Percentiles rank a stretch among this genome's conserved stretches.
phyloP scores from a whole-genome alignment of 1,140 invertebrate species.

The Reticulitermes speratus region DNA sequence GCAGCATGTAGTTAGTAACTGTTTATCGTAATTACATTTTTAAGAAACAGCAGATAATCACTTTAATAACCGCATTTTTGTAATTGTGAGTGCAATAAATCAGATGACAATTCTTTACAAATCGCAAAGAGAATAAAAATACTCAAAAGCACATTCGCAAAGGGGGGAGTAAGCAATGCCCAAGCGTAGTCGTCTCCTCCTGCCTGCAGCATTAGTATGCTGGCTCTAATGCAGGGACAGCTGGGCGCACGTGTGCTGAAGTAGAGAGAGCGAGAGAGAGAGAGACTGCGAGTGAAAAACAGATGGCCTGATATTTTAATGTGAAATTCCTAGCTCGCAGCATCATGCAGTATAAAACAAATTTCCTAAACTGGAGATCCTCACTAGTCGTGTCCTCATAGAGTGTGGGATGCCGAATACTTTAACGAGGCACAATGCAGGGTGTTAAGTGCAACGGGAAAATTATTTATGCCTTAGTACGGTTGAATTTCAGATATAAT shows the following conservation, averaged over 20 bases:
- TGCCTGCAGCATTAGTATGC: neutral
- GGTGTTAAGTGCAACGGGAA: no score
- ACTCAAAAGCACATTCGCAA: neutral
- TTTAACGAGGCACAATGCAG: no score
- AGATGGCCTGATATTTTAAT: conserved; percentile 2
- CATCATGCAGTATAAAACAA: neutral
- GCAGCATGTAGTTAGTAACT: no score
- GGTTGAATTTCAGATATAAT: no score
- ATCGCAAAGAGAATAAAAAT: neutral
- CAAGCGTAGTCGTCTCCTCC: neutral
- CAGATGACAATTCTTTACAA: neutral
- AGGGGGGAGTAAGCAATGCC: neutral
- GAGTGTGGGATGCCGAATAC: neutral
- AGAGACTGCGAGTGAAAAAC: neutral
- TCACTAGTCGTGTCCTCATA: neutral
- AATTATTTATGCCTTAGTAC: no score
- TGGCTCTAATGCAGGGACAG: neutral
- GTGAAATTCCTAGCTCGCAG: neutral
- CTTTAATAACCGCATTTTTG: no score
- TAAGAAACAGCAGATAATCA: no score
- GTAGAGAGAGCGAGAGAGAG: neutral
- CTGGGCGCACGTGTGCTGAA: neutral
- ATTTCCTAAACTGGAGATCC: neutral
- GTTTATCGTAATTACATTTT: no score
- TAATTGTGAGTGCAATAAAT: no score